These are phyloP conservation scores for Microtus richardsoni DNA, from an alignment of 2,113 vertebrate genomes.

Conservation along the genomic window DNA sequence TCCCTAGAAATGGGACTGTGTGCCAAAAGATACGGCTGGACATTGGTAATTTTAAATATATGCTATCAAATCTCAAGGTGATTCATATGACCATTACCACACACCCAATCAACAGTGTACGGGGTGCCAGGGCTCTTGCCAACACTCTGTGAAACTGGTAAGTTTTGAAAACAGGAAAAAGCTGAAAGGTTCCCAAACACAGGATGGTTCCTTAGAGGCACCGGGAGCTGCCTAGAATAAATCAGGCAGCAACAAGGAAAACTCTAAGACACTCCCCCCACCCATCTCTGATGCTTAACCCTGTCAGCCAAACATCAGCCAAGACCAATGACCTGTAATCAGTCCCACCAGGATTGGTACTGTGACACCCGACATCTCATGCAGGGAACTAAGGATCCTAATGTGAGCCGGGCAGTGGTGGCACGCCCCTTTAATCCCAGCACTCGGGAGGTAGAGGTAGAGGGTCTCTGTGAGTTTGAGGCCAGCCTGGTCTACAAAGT, in stretches of 20 bases:
- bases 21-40: not conserved
- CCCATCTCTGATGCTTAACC: not conserved
- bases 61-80: not conserved
- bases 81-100: too few relatives aligned
- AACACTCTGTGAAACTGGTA: not conserved
- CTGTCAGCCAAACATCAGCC: not conserved
- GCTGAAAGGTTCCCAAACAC: fast-evolving
- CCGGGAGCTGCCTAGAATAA: not conserved
- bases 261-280: not conserved
- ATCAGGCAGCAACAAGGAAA: too few relatives aligned
- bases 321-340: not conserved
- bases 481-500: too few relatives aligned
- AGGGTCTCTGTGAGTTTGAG: too few relatives aligned
- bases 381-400: not conserved
- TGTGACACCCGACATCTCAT: too few relatives aligned
- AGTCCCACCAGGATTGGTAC: not conserved
- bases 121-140: not conserved
- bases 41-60: not conserved
- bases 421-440: too few relatives aligned
- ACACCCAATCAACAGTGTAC: too few relatives aligned
- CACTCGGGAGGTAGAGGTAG: too few relatives aligned
- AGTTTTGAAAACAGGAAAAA: not conserved
- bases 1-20: not conserved
- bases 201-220: not conserved
- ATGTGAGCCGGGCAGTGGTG: not conserved